phyloP scores from a whole-genome alignment of 2,888 invertebrate species.

The Mythimna pallens region DNA sequence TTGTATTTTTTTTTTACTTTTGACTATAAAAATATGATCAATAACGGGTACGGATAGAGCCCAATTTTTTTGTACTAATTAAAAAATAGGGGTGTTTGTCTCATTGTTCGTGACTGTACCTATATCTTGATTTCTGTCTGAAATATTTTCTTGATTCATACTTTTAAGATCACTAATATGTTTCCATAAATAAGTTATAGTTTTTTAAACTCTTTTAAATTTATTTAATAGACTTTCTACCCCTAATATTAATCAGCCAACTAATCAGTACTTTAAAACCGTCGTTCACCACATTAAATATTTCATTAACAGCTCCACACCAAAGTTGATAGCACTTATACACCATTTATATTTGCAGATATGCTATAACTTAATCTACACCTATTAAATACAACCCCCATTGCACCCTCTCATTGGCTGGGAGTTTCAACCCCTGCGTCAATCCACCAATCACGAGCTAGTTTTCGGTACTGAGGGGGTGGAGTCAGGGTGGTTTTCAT shows the following conservation, averaged over 20 bases:
- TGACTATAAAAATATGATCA: no score
- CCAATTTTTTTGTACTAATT: no score
- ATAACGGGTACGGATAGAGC: no score
- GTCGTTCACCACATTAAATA: conserved; percentile 68
- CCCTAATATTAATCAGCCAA: conserved; percentile 36
- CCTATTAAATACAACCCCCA: conserved; percentile 85
- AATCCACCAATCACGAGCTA: conserved; percentile 79
- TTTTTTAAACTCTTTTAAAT: no score
- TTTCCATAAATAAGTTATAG: no score
- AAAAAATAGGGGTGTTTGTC: no score
- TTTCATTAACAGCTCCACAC: conserved; percentile 81
- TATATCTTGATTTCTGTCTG: no score
- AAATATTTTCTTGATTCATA: no score
- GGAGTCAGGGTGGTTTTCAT: conserved; percentile 87
- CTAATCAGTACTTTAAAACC: conserved; percentile 51
- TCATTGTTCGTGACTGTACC: no score
- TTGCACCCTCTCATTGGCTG: conserved; percentile 78
- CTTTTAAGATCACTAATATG: no score
- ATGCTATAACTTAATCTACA: conserved; percentile 89
- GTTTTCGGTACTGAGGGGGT: conserved; percentile 79
- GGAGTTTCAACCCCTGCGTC: conserved; percentile 83
- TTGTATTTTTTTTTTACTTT: no score
- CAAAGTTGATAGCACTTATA: conserved; percentile 83
- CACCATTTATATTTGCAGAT: conserved; percentile 83
- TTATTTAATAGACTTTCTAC: conserved; percentile 5